These are phyloP conservation scores for Myotis pilosus DNA, from an alignment of 2,797 vertebrate species.

Conservation along the genomic window DNA sequence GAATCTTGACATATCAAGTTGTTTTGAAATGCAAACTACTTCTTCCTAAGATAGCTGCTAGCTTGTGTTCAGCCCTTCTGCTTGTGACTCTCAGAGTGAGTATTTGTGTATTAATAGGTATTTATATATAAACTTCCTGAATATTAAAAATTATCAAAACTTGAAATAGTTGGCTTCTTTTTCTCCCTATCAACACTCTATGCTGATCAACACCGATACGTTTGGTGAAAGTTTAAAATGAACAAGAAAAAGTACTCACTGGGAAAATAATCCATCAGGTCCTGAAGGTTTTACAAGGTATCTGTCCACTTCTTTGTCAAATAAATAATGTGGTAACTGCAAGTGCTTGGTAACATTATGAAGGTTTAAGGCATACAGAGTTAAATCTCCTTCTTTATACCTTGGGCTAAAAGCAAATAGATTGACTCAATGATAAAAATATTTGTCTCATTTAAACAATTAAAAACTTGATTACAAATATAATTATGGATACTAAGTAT, in stretches of 20 bases:
- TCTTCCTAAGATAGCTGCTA: neutral
- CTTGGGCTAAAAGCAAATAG: conserved; percentile 79
- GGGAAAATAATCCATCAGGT: conserved; percentile 88
- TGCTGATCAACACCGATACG: neutral
- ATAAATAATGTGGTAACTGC: conserved; percentile 80
- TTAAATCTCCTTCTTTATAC: conserved; percentile 90
- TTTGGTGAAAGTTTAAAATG: neutral
- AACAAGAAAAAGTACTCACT: conserved; percentile 81
- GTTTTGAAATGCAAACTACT: conserved; percentile 10
- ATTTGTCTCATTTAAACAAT: neutral
- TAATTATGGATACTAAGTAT: neutral
- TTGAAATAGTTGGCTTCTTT: neutral
- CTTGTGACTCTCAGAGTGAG: neutral
- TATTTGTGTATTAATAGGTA: neutral
- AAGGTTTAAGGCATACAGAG: conserved; percentile 92
- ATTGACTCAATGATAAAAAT: neutral
- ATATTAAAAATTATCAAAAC: conserved; percentile 21
- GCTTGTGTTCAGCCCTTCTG: neutral
- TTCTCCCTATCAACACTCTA: neutral
- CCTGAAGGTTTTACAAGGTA: conserved; percentile 90
- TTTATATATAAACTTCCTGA: neutral
- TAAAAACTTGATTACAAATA: neutral
- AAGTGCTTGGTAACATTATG: conserved; percentile 82
- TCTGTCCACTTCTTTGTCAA: conserved; percentile 86
- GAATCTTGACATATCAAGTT: neutral